phyloP scores from a whole-genome alignment of 2,113 vertebrate species.

The Potamarius usumacintae region DNA sequence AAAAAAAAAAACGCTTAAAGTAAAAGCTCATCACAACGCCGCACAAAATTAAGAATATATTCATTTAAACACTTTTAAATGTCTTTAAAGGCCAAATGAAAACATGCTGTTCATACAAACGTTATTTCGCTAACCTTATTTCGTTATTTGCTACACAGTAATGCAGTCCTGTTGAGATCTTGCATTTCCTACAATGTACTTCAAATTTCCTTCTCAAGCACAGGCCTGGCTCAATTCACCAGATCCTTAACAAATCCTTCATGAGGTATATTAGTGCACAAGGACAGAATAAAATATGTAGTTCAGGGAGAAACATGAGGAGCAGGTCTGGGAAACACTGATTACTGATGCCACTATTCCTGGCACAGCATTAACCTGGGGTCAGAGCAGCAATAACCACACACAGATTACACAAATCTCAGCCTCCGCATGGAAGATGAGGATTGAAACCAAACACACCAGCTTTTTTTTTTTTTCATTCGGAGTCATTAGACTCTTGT shows the following conservation, averaged over 20 bases:
- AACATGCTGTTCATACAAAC: too few relatives aligned
- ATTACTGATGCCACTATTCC: not conserved
- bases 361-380: conserved; percentile 6
- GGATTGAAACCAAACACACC: not conserved
- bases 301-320: not conserved
- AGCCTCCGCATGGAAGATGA: not conserved
- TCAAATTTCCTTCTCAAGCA: not conserved
- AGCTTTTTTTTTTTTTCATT: not conserved
- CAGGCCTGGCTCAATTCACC: not conserved
- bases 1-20: too few relatives aligned
- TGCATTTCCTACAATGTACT: not conserved
- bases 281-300: not conserved
- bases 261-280: not conserved
- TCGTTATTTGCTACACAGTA: too few relatives aligned
- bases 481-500: not conserved
- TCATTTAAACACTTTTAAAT: too few relatives aligned
- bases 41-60: too few relatives aligned
- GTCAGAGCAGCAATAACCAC: not conserved
- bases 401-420: conserved; percentile 8
- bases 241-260: not conserved
- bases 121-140: too few relatives aligned
- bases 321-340: not conserved
- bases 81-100: too few relatives aligned
- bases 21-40: too few relatives aligned
- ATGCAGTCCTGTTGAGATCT: too few relatives aligned